These are phyloP conservation scores for Illadopsis cleaveri DNA, from an alignment of 2,113 vertebrate species.

Conservation along the genomic window DNA sequence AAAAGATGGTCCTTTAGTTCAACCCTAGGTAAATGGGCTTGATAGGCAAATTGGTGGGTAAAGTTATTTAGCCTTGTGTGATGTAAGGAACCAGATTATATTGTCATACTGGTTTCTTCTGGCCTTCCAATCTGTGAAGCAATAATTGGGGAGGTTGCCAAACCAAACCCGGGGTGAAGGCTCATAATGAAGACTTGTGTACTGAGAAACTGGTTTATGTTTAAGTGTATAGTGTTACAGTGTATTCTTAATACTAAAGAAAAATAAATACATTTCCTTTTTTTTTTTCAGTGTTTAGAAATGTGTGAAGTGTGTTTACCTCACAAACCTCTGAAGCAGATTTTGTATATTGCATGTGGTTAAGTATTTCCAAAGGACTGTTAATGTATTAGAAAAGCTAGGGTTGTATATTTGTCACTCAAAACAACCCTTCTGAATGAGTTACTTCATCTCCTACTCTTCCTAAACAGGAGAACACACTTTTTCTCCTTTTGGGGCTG, in stretches of 20 bases:
- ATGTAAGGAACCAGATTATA: not conserved
- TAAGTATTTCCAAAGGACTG: constrained; percentile 51
- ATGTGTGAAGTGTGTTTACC: constrained; percentile 67
- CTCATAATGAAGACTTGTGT: constrained; percentile 21
- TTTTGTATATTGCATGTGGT: constrained; percentile 54
- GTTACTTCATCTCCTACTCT: not conserved
- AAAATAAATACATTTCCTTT: constrained; percentile 58
- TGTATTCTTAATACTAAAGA: constrained; percentile 46
- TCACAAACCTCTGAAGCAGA: constrained; percentile 58
- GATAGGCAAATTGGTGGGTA: not conserved
- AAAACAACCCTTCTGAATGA: not conserved
- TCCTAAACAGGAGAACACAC: not conserved
- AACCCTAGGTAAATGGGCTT: not conserved
- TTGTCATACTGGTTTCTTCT: constrained; percentile 4
- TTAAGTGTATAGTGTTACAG: constrained; percentile 45
- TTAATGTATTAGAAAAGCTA: not conserved
- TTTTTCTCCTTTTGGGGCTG: not conserved
- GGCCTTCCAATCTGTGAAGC: constrained; percentile 9
- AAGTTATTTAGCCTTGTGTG: not conserved
- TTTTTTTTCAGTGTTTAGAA: constrained; percentile 51
- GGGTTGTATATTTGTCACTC: not conserved
- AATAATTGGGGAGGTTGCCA: constrained; percentile 23
- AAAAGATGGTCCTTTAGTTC: not conserved
- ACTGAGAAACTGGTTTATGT: constrained; percentile 34
- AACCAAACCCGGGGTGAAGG: constrained; percentile 8